phyloP scores from a whole-genome alignment of 2,888 invertebrate genomes.

The Agonopterix heracliana region DNA sequence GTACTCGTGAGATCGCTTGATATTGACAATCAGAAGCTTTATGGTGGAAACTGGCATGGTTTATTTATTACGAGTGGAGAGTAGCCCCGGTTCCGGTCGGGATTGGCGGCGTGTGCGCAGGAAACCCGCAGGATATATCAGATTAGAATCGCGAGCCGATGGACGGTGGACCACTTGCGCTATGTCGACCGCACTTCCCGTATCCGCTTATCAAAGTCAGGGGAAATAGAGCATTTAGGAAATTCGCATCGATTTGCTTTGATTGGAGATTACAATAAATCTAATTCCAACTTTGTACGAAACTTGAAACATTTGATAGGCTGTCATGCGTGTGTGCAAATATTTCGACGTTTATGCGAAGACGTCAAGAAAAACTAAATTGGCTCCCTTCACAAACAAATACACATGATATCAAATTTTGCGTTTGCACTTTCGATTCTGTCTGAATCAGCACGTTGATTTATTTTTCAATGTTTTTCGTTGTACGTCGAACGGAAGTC shows the following conservation, averaged over 20 bases:
- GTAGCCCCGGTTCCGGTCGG: constrained; percentile 45
- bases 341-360: too few relatives aligned
- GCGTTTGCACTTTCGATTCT: constrained; percentile 21
- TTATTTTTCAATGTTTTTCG: constrained; percentile 62
- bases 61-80: constrained; percentile 49
- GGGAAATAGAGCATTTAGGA: constrained; percentile 16
- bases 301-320: too few relatives aligned
- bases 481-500: constrained; percentile 61
- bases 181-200: constrained; percentile 53
- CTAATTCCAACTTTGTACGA: too few relatives aligned
- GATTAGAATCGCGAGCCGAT: constrained; percentile 59
- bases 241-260: constrained; percentile 10
- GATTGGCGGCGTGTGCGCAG: constrained; percentile 32
- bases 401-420: neutral
- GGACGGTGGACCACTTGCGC: constrained; percentile 46
- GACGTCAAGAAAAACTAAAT: too few relatives aligned
- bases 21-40: neutral
- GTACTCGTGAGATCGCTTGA: too few relatives aligned
- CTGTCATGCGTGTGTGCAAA: neutral
- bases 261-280: too few relatives aligned
- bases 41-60: constrained; percentile 23
- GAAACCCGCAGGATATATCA: constrained; percentile 60
- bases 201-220: constrained; percentile 42
- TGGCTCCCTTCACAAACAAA: too few relatives aligned
- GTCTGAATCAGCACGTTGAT: constrained; percentile 30